These are phyloP conservation scores for Henicopernis longicauda DNA, from an alignment of 2,113 vertebrate species.

Conservation along the genomic window DNA sequence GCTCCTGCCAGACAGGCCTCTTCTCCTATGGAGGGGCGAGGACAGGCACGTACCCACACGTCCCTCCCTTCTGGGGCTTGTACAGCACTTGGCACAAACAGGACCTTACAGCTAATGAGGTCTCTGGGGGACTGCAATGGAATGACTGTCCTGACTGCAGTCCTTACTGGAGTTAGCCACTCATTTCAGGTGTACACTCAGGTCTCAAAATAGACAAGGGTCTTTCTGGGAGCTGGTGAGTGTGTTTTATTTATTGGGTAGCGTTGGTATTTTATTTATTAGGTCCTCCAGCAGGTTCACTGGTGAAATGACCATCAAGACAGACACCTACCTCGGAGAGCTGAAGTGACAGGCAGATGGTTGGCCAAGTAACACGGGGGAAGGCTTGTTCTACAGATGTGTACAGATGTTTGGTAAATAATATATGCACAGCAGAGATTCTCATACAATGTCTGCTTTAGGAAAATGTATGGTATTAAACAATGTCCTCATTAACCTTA, in stretches of 20 bases:
- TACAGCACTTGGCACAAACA: background rate
- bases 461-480: background rate
- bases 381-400: background rate
- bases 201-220: background rate
- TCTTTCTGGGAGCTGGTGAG: background rate
- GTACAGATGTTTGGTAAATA: background rate
- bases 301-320: background rate
- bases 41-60: background rate
- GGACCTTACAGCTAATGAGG: background rate
- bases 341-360: background rate
- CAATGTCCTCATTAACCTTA: background rate
- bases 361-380: background rate
- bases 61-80: background rate
- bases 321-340: background rate
- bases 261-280: background rate
- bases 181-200: background rate
- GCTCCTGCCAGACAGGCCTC: background rate
- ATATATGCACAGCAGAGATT: background rate
- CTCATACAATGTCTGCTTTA: background rate
- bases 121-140: background rate
- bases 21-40: background rate
- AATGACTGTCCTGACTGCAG: background rate
- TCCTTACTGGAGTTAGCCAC: background rate
- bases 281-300: background rate
- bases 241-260: background rate